Evolutionary conservation across 2,113 vertebrate genomes (phyloP), one percentile per base, ranked within the genome.

Genomic region (Muntiacus reevesi): DNA sequence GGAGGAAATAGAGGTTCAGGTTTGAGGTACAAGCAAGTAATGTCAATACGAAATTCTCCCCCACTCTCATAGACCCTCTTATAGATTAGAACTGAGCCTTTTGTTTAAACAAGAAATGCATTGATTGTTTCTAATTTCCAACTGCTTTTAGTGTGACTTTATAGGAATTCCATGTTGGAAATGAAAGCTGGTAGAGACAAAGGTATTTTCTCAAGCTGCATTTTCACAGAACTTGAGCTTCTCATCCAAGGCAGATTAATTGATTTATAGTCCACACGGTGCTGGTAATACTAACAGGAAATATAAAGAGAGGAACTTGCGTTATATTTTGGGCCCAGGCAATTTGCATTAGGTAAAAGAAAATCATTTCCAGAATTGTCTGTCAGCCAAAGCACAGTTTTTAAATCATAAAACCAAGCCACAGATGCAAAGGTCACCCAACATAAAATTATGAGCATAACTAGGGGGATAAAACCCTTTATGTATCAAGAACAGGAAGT

Each of bases 401-500:
- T 97, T 88, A 91, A 98, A 98, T 94, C 95, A 98, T 97, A 97
- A 96, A 93, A 97, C 9, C 62, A 43, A 96, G 84, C 54, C 64
- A 97, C 85, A 95, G 96, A 98, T 64, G 74, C 96, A 98, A 98
- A 99, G 93, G 97, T 98, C 96, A 98, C 85, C 71, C 87, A 96
- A 90, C 60, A 91, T 84, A 97, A 97, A 98, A 97, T 92, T 76
- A 91, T 94, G 71, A 97, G 64, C 33, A 96, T 97, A 98, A 96
- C 54, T 96, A 74, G 93, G 91, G 62, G 55, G 4, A 40, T 92
- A 94, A 60, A 92, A 28, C 1, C 93, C 92, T 91, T 94, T 97
- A 97, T 94, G 89, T 96, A 96, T 97, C 95, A 98, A 98, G 94
- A 90, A 89, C 23, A 98, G 87, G 89, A 97, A 67, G 6, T 0